Percentiles rank a stretch among this genome's conserved stretches.
Conservation (phyloP, 1,140 invertebrate genomes). For the Pseudomyrmex gracilis region DNA sequence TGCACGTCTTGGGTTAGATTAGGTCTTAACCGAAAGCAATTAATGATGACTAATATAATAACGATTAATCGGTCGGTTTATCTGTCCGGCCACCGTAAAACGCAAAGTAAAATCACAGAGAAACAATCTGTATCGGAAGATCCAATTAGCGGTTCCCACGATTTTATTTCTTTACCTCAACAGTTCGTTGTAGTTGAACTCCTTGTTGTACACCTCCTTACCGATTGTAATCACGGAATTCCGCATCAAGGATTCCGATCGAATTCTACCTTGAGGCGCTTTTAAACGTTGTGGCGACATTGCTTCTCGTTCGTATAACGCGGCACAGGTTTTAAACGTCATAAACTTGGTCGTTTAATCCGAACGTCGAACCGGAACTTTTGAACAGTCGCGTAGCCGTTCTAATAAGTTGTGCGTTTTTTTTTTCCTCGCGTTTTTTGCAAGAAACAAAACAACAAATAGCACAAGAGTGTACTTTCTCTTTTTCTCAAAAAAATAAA, state of each 20-base stretch:
- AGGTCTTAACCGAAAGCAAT: slow-evolving; percentile 33
- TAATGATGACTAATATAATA: neutral
- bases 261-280: slow-evolving; percentile 25
- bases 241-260: slow-evolving; percentile 35
- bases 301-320: slow-evolving; percentile 4
- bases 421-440: no score
- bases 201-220: neutral
- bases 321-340: slow-evolving; percentile 3
- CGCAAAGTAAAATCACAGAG: slow-evolving; percentile 23
- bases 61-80: slow-evolving; percentile 36
- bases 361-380: neutral
- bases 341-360: slow-evolving; percentile 32
- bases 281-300: neutral
- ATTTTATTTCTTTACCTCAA: no score
- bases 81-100: slow-evolving; percentile 15
- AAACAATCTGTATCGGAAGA: slow-evolving; percentile 42
- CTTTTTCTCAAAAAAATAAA: no score
- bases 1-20: neutral
- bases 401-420: neutral
- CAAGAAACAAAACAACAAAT: no score
- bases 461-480: neutral
- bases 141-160: slow-evolving; percentile 53
- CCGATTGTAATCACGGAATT: slow-evolving; percentile 22
- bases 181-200: no score
- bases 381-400: slow-evolving; percentile 10